Evolutionary conservation across 2,888 invertebrate genomes (phyloP).

Genomic region (Ctena decussata): DNA sequence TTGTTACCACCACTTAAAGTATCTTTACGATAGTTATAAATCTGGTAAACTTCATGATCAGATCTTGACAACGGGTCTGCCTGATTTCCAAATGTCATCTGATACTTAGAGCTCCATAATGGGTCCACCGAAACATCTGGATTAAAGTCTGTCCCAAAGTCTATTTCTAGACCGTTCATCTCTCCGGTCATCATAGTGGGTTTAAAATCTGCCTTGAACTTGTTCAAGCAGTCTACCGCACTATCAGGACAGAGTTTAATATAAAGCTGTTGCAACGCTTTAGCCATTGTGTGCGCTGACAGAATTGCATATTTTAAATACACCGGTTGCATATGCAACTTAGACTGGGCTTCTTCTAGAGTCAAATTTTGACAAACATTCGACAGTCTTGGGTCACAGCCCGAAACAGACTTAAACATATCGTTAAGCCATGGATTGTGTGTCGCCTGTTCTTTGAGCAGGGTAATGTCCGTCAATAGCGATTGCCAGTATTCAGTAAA

Average conservation of each 20-base stretch:
- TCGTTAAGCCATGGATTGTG: slow-evolving; percentile 6
- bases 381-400: neutral
- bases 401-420: neutral
- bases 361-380: neutral
- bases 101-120: neutral
- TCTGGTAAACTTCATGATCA: neutral
- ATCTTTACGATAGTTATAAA: neutral
- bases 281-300: slow-evolving; percentile 39
- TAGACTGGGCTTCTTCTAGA: neutral
- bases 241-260: neutral
- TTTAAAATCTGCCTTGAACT: neutral
- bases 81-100: neutral
- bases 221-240: neutral
- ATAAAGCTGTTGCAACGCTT: neutral
- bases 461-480: slow-evolving; percentile 31
- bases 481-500: neutral
- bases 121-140: neutral
- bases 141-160: neutral
- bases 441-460: slow-evolving; percentile 18
- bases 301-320: slow-evolving; percentile 52
- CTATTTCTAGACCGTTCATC: neutral
- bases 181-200: neutral
- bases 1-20: neutral
- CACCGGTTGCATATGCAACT: neutral
- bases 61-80: neutral